Conservation (phyloP, 2,888 invertebrate genomes). For the Thera britannica region DNA sequence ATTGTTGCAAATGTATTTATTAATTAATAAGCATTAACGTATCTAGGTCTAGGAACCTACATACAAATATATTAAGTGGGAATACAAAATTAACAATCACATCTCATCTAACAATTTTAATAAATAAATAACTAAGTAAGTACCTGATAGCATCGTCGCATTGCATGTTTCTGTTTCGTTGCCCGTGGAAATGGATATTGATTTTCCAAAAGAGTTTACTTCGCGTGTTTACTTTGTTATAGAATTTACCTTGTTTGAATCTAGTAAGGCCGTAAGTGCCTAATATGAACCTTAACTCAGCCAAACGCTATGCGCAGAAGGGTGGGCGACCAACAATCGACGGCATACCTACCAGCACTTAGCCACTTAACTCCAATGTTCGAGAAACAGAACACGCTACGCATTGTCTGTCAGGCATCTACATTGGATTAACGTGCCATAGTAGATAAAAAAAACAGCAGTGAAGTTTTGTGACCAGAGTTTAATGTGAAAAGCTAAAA, state of each 20-base stretch:
- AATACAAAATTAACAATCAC: too few species aligned
- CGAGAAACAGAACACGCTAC: constrained; percentile 65
- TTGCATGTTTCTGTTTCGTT: constrained; percentile 34
- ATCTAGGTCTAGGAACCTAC: background rate
- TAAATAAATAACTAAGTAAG: too few species aligned
- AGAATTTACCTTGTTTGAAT: constrained; percentile 40
- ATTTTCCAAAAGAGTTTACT: constrained; percentile 41
- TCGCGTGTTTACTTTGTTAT: constrained; percentile 51
- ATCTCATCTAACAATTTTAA: background rate
- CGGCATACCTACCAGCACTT: constrained; percentile 48
- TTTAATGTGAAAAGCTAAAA: constrained; percentile 45
- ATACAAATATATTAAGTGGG: background rate
- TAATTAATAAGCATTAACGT: too few species aligned
- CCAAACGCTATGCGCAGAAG: constrained; percentile 53
- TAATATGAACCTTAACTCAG: constrained; percentile 39
- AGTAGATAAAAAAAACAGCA: constrained; percentile 4
- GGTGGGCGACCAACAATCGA: constrained; percentile 66
- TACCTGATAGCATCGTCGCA: background rate
- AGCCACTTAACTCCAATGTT: constrained; percentile 55
- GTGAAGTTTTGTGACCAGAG: constrained; percentile 9
- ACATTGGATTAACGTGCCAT: constrained; percentile 43
- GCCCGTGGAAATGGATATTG: constrained; percentile 32
- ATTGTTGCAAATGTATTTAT: too few species aligned
- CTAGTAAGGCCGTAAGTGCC: constrained; percentile 46
- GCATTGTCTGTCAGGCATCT: constrained; percentile 49